Evolutionary conservation across 1,140 invertebrate genomes (phyloP), one percentile per base, ranked within the genome.

Genomic region (Linepithema humile): DNA sequence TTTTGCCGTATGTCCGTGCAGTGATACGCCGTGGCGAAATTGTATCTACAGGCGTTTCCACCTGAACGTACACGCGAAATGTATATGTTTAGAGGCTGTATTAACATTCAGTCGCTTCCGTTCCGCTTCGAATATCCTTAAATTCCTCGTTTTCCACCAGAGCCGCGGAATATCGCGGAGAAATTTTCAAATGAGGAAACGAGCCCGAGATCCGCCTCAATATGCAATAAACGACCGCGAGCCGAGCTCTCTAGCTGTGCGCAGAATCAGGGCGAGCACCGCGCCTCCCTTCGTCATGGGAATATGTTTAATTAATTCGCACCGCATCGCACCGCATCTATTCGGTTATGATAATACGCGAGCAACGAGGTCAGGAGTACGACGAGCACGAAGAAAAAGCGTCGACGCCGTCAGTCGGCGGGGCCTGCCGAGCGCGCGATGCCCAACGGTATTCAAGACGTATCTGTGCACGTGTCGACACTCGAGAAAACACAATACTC

Each of bases 321-420:
- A 29, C 53, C 62, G 75, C 75, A 40, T 67, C 43, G 7, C 15
- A 43, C 43, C 40, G 59, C 40, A 17, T 64, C 64, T 77, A 77
- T 64, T 77, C 73, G 73, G 73, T 77, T 77, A 65, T 32, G 73
- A 77, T 77, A 65, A 78, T 69, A 69, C 48, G 23, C 45, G 62
- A 78, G 75, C 75, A 78, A 78, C 75, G 75, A 78, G 75, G 75
- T 78, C 64, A 78, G 62, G 75, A 78, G 75, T 78, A 78, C 74
- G 59, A 35, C 59, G 74, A 40, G 60, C 1, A 65, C 32, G 75
- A 69, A 53, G 62, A 78, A 78, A 69, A 78, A 53, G 62, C 62
- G 15, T n/a, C 60, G 60, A 53, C 32, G 62, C 62, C 75, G 75
- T 78, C 75, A 69, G 75, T 78, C 55, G 75, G 75, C 62, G 74